A percentile compares a stretch with the other conserved stretches of the same genome.
Evolutionary conservation across 2,888 invertebrate species (phyloP).

Genomic region (Macrosiphum euphorbiae): DNA sequence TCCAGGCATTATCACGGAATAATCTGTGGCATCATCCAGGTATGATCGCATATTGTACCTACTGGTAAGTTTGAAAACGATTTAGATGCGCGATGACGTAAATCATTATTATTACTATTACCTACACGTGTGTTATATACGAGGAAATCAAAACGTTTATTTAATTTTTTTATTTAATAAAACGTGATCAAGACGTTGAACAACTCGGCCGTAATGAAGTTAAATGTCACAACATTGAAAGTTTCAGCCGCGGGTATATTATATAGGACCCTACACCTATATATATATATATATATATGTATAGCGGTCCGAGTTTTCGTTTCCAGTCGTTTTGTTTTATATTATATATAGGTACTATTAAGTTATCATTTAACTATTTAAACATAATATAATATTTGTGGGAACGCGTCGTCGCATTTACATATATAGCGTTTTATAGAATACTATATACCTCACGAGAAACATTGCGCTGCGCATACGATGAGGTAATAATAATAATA

Average conservation of each 20-base stretch:
- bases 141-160: background rate
- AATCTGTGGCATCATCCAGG: no score
- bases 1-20: background rate
- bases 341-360: background rate
- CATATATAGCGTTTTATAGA: slow-evolving; percentile 39
- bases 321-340: background rate
- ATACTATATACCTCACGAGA: background rate
- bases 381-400: slow-evolving; percentile 13
- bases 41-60: background rate
- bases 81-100: background rate
- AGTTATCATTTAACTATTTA: background rate
- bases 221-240: slow-evolving; percentile 22
- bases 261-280: no score
- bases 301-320: background rate
- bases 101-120: background rate
- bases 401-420: slow-evolving; percentile 15
- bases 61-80: background rate
- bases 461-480: background rate
- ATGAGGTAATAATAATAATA: slow-evolving; percentile 22
- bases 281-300: no score
- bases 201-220: background rate
- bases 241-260: background rate
- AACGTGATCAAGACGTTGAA: background rate
- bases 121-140: background rate
- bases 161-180: background rate